Conservation (phyloP, 2,797 vertebrate species). For the Onychomys leucogaster region DNA sequence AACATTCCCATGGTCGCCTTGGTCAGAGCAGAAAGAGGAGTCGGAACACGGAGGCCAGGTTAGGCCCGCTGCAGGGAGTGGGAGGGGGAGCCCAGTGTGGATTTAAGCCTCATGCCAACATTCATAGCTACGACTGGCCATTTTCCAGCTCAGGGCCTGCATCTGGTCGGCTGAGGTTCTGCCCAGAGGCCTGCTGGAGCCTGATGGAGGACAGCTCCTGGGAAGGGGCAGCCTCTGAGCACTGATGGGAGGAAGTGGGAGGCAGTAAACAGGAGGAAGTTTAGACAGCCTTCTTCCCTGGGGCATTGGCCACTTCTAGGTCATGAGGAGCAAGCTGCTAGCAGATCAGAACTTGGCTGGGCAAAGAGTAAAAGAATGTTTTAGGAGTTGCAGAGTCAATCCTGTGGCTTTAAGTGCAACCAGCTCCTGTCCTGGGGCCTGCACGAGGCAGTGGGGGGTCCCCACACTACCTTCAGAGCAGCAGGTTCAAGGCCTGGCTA, state of each 20-base stretch:
- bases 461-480: background rate
- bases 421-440: background rate
- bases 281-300: conserved; percentile 69
- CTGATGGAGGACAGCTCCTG: conserved; percentile 43
- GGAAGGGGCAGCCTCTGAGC: conserved; percentile 22
- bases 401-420: background rate
- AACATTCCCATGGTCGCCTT: conserved; percentile 14
- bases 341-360: conserved; percentile 71
- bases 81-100: conserved; percentile 56
- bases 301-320: conserved; percentile 53
- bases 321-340: conserved; percentile 53
- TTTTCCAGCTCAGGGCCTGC: background rate
- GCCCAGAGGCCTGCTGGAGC: background rate
- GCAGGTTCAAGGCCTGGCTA: background rate
- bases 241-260: background rate
- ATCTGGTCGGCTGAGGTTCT: conserved; percentile 39
- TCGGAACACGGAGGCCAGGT: conserved; percentile 21
- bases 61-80: background rate
- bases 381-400: conserved; percentile 56
- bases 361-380: background rate
- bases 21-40: conserved; percentile 30
- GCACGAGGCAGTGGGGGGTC: background rate
- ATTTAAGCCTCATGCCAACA: conserved; percentile 69
- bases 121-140: conserved; percentile 47
- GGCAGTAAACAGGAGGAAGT: conserved; percentile 63